Evolutionary conservation across 1,140 invertebrate genomes (phyloP).

Genomic region (Tetramorium simillimum): DNA sequence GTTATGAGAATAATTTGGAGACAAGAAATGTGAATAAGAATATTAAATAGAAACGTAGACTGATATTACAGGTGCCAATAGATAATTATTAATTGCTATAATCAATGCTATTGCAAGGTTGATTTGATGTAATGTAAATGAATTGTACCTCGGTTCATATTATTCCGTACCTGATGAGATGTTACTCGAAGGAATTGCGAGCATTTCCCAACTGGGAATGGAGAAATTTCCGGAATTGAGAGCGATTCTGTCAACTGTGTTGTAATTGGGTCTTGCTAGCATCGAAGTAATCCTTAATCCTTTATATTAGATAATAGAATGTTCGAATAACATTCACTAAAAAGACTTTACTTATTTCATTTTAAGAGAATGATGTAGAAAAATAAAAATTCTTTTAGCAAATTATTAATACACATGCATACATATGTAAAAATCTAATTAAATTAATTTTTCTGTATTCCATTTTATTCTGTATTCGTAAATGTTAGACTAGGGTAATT

Average conservation of each 20-base stretch:
- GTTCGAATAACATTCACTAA: not conserved
- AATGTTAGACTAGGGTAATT: not conserved
- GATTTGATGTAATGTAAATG: constrained; percentile 22
- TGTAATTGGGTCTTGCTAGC: constrained; percentile 17
- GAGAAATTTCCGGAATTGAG: constrained; percentile 55
- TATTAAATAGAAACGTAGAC: constrained; percentile 2
- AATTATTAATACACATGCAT: not conserved
- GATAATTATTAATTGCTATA: constrained; percentile 9
- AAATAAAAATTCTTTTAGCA: not conserved
- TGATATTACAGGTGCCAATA: not conserved
- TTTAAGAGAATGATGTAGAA: not conserved
- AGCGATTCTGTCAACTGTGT: constrained; percentile 38
- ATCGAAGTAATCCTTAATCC: constrained; percentile 23
- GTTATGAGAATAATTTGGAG: not conserved
- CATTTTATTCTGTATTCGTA: not conserved
- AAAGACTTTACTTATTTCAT: not conserved
- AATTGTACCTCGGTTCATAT: constrained; percentile 30
- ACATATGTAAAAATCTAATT: not conserved
- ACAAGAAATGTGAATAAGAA: not conserved
- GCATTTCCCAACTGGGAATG: constrained; percentile 49
- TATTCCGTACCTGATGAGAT: constrained; percentile 38
- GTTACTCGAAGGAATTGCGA: constrained; percentile 48
- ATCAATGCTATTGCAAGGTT: constrained; percentile 24
- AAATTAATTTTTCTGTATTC: not conserved
- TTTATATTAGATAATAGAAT: not conserved